Base-by-base conservation (phyloP, 2,797 vertebrate genomes). In the Clarias pachynema region DNA sequence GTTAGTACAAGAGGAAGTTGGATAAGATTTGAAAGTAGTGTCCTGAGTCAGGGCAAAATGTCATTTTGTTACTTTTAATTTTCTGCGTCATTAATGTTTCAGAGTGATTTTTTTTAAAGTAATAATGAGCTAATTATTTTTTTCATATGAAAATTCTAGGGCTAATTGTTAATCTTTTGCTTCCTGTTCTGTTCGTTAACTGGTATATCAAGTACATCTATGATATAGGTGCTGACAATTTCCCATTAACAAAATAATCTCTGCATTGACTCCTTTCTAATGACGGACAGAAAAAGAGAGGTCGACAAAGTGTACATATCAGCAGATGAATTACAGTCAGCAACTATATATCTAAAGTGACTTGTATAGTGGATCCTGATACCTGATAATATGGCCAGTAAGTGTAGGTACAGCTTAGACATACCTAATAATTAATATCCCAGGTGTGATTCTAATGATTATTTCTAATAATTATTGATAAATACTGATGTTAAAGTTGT, bases 391-490 rank as follows among this genome's bases (percentile, higher is more conserved):
- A 49, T 18, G n/a, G 8, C 78, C 60, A 65, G 60, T 49, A 49
- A 49, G 29, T 59, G 31, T 60, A 78, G 20, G 56, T 37, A 75
- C 26, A 29, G 16, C 18, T 15, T 37, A 72, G 37, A 22, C 24
- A 22, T 78, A 37, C 22, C 56, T 78, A 37, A 78, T 60, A 14
- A 57, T 74, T 26, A 31, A 31, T 20, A 77, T 53, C 26, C 57
- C 53, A 31, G 53, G 5, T 1, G 16, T 24, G 10, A 24, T 44
- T 31, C 26, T 44, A 59, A 62, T 29, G 22, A 31, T 69, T 62
- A 73, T 74, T 85, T 49, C 73, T 70, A 75, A 49, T 85, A 84
- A 77, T 66, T 56, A 62, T 24, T 65, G 79, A 69, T 84, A 86
- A 84, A 40, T 84, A 69, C 62, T 80, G 70, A 85, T 78, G 24